phyloP scores from a whole-genome alignment of 2,113 vertebrate genomes.

The Ginglymostoma cirratum region DNA sequence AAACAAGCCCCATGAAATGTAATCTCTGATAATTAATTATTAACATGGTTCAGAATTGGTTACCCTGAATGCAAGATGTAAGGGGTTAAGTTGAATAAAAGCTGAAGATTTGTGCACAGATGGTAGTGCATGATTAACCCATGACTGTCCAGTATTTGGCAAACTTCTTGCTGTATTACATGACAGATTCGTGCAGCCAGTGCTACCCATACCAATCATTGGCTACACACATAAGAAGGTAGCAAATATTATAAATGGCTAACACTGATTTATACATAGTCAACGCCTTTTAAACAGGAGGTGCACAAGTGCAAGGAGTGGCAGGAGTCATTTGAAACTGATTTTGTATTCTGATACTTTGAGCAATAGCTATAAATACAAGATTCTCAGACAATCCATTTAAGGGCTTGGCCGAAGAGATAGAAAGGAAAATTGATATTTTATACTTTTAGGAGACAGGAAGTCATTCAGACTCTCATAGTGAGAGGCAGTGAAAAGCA shows the following conservation, averaged over 20 bases:
- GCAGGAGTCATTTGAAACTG: too few relatives aligned
- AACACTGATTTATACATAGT: not conserved
- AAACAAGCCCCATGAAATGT: not conserved
- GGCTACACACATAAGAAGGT: not conserved
- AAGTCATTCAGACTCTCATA: too few relatives aligned
- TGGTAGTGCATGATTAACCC: not conserved
- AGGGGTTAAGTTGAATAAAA: not conserved
- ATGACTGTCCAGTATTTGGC: not conserved
- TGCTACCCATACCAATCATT: not conserved
- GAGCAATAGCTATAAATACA: too few relatives aligned
- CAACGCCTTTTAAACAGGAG: not conserved
- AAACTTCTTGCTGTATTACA: not conserved
- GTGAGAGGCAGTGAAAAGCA: too few relatives aligned
- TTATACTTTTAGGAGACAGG: too few relatives aligned
- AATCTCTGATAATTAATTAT: conserved; percentile 28
- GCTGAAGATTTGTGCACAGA: not conserved
- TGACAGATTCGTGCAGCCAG: not conserved
- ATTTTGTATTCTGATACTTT: too few relatives aligned
- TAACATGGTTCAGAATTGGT: not conserved
- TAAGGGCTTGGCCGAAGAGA: too few relatives aligned
- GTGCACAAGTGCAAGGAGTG: not conserved
- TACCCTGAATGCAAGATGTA: not conserved
- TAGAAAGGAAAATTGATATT: too few relatives aligned
- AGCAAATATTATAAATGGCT: not conserved
- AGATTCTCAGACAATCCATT: too few relatives aligned